Base-by-base conservation (phyloP, 2,113 vertebrate species). In the Coreoperca whiteheadi region DNA sequence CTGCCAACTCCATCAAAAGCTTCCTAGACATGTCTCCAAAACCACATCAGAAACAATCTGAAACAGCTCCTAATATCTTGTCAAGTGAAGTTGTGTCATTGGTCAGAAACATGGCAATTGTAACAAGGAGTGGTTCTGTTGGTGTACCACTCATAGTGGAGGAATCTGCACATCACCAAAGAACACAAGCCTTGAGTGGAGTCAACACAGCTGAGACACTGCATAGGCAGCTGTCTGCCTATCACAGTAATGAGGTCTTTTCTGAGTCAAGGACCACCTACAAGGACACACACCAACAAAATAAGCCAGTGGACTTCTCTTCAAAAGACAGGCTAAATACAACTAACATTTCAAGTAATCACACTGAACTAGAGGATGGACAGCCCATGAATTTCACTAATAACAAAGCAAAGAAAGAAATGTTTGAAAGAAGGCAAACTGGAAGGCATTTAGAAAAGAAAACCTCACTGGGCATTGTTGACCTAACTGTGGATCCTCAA, bases 261-360 rank as follows among this genome's bases (percentile, higher is more conserved):
- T 87, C 79, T 72, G 41, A 8, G 28, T 70, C 85, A 71, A 75
- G 10, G 21, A 48, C 20, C 11, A 74, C 34, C 34, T 57, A 76
- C 66, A 59, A 88, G 77, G 91, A 95, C 63, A 80, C 85, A 54
- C 87, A 90, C 15, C 53, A 83, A 80, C 75, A 85, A 68, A 95
- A 91, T 86, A 95, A 90, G 25, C 97, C 97, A 41, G 84, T 99
- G 81, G 96, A 99, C 90, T 97, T 99, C 89, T 98, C 97, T 87
- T 70, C 94, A 71, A 91, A 94, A 92, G 88, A 92, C 92, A 88
- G 81, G 2, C 3, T 56, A 23, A 77, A 30, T 53, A 43, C 57
- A 76, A 43, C 18, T n/a, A 28, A 25, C 32, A 23, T 60, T 95
- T 64, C 79, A 92, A 77, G 46, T 91, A 72, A 84, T 94, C 92